Conservation (phyloP, 1,140 invertebrate genomes). For the Ips nitidus region DNA sequence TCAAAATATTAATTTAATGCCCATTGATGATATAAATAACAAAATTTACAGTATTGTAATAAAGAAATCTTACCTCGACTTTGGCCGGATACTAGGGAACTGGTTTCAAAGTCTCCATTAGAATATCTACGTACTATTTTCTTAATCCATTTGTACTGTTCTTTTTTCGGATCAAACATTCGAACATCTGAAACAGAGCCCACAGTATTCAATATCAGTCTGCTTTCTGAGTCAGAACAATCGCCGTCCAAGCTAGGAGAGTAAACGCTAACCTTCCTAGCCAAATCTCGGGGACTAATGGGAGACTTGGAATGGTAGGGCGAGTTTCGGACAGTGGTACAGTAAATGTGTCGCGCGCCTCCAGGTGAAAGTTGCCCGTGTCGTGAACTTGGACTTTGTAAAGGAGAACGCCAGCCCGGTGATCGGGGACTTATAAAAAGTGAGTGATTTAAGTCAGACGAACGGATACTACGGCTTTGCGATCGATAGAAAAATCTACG, state of each 20-base stretch:
- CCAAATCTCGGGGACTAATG: slow-evolving; percentile 48
- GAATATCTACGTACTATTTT: slow-evolving; percentile 51
- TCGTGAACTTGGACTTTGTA: slow-evolving; percentile 50
- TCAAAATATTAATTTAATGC: no score
- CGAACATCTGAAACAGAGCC: slow-evolving; percentile 28
- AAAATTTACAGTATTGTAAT: not conserved
- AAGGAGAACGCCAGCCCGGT: slow-evolving; percentile 47
- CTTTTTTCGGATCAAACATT: slow-evolving; percentile 48
- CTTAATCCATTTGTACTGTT: slow-evolving; percentile 50
- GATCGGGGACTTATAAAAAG: slow-evolving; percentile 51
- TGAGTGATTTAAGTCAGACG: slow-evolving; percentile 44
- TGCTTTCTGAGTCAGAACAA: slow-evolving; percentile 50
- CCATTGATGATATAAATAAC: no score
- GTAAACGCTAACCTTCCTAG: slow-evolving; percentile 50
- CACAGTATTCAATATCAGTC: slow-evolving; percentile 45
- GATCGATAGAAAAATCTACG: slow-evolving; percentile 45
- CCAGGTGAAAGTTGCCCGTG: slow-evolving; percentile 49
- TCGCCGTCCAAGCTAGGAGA: slow-evolving; percentile 50
- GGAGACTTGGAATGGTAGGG: slow-evolving; percentile 51
- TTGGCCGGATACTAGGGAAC: slow-evolving; percentile 50
- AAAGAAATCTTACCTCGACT: slow-evolving; percentile 46
- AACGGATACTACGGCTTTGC: slow-evolving; percentile 44
- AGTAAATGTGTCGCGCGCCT: slow-evolving; percentile 47
- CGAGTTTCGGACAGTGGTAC: slow-evolving; percentile 45
- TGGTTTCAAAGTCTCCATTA: slow-evolving; percentile 51